phyloP scores from a whole-genome alignment of 2,888 invertebrate genomes.

The Tridacna gigas region DNA sequence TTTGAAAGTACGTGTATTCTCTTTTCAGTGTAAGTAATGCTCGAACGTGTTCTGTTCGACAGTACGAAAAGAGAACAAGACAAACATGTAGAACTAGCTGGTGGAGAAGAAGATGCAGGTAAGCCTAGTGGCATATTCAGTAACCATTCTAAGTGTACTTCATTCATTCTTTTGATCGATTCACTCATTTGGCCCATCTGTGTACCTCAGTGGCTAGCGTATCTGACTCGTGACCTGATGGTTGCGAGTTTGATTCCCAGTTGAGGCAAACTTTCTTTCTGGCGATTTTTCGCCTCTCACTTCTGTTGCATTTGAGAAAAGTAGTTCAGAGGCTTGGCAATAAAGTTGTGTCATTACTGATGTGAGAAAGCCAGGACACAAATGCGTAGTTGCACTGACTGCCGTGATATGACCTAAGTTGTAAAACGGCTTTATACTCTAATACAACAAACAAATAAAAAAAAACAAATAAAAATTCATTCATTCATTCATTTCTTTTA shows the following conservation, averaged over 20 bases:
- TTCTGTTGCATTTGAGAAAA: no score
- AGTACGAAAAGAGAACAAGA: not conserved
- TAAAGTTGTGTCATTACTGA: not conserved
- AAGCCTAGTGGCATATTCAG: not conserved
- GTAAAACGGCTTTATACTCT: not conserved
- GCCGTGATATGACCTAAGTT: not conserved
- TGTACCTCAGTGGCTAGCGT: no score
- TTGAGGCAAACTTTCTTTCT: no score
- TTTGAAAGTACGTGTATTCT: not conserved
- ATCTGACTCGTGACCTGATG: no score
- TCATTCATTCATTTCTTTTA: no score
- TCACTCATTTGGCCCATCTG: no score
- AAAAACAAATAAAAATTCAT: no score
- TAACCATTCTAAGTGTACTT: not conserved
- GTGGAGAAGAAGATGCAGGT: slow-evolving; percentile 6
- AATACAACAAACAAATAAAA: not conserved
- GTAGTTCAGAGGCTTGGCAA: not conserved
- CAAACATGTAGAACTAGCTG: not conserved
- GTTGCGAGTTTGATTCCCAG: no score
- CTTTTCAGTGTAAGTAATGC: not conserved
- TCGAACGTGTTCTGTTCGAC: not conserved
- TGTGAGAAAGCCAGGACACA: not conserved
- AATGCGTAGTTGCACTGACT: not conserved
- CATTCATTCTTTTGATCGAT: no score
- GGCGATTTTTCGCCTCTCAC: no score